Evolutionary conservation across 2,113 vertebrate genomes (phyloP), one percentile per base, ranked within the genome.

Genomic region (Stictonetta naevosa): DNA sequence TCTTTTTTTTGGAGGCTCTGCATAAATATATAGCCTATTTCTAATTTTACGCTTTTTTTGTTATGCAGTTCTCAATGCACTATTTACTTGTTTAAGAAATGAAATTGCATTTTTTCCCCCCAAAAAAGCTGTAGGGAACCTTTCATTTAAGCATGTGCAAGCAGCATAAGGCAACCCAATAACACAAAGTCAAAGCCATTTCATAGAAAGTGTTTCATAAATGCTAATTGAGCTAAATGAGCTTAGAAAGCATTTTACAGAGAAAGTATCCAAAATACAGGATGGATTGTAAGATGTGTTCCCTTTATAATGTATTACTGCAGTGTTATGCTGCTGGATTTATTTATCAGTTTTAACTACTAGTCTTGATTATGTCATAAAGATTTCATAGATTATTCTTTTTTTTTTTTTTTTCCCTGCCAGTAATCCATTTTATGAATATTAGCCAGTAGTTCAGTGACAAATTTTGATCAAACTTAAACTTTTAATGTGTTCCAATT

Each of bases 141-240:
- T 92, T 88, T 79, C 7, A 40, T 56, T 82, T 50, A 40, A 76
- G 68, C 36, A 56, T 13, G 13, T 83, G 77, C 40, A 76, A 76
- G 62, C 82, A 79, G 58, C 78, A 63, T 55, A 88, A 92, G 53
- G 73, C 50, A 89, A 78, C 52, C 52, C 81, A 33, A 78, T 88
- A 89, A 13, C 38, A 62, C 6, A 26, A 58, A 92, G 80, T 58
- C 52, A 92, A 75, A 93, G 67, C 40, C 40, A 52, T 95, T 95
- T 67, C 86, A 68, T 66, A 21, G 71, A 31, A 72, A 75, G 77
- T 21, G n/a, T 63, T 91, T 93, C 87, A 75, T 53, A 78, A 91
- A 93, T 72, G 34, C 86, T 93, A 72, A 86, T 85, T 74, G 81
- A 86, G 81, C 40, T 59, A 80, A 92, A 93, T 31, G 67, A 67